Base-by-base conservation (phyloP, 2,113 vertebrate genomes). In the Mugil cephalus region DNA sequence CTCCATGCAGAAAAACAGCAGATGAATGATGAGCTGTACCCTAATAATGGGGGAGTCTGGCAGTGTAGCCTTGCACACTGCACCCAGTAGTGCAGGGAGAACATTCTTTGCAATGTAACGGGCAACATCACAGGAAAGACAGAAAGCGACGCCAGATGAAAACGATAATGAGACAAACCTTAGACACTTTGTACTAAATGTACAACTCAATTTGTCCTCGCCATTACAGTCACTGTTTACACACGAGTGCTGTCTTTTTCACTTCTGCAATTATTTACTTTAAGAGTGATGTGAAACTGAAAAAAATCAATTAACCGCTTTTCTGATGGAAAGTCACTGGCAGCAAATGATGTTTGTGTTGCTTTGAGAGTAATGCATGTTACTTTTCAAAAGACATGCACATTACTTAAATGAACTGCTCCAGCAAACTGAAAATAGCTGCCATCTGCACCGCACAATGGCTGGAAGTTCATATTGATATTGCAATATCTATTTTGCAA, bases 221-320 rank as follows among this genome's bases (percentile, higher is more conserved):
- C 24, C 40, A 17, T 56, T n/a, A 12, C 52, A 7, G 51, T 42
- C 42, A 48, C 10, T 40, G 54, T 51, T 66, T 15, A 38, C 48
- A 38, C 15, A 52, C 47, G 19, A 78, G 54, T 30, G 11, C 12
- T 9, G 21, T 1, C 12, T 24, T 59, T 61, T 75, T 59, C 42
- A 55, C 18, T 38, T 82, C 58, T 51, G 45, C 34, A 77, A 77
- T 66, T 36, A 77, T 18, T 64, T 68, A 63, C 84, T 75, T 83
- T 40, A 43, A 14, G 52, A 53, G 34, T 18, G 1, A 74, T 50
- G 14, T 54, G 56, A 38, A 61, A 66, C 34, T n/a, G 42, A 58
- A 35, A 77, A 88, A 77, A 88, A 69, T 72, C 47, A 4, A 74
- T 56, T 13, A 50, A n/a, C 15, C 7, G 10, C 10, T 43, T 51